Conservation (phyloP, 2,888 invertebrate genomes). For the Andrena trimmerana region DNA sequence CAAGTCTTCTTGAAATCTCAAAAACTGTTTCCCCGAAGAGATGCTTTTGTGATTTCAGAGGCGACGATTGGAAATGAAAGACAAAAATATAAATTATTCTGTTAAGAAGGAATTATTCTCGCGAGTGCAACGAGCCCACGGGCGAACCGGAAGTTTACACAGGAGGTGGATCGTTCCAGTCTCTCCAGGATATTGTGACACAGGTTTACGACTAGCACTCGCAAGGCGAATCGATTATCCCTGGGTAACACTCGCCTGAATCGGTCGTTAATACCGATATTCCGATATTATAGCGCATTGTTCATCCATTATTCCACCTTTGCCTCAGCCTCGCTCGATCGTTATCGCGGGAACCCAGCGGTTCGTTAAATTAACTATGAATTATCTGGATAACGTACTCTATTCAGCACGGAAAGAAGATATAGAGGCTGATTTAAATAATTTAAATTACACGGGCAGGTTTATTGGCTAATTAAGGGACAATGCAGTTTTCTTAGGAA, state of each 20-base stretch:
- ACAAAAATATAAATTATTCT: too few species aligned
- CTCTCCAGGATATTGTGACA: slow-evolving; percentile 40
- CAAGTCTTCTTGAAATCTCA: too few species aligned
- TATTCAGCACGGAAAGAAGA: background rate
- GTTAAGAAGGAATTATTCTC: background rate
- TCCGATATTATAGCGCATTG: slow-evolving; percentile 46
- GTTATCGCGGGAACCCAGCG: slow-evolving; percentile 23
- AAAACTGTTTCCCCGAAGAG: too few species aligned
- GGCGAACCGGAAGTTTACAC: slow-evolving; percentile 37
- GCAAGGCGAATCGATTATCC: slow-evolving; percentile 72
- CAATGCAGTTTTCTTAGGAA: background rate
- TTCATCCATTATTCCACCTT: slow-evolving; percentile 21
- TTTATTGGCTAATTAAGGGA: background rate
- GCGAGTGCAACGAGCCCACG: background rate
- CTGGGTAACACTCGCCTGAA: slow-evolving; percentile 67
- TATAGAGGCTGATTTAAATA: background rate
- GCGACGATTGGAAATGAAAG: too few species aligned
- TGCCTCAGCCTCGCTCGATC: slow-evolving; percentile 6
- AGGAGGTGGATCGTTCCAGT: slow-evolving; percentile 10
- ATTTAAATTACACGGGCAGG: background rate
- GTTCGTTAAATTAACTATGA: slow-evolving; percentile 35
- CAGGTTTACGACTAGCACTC: slow-evolving; percentile 63
- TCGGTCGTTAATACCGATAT: slow-evolving; percentile 49
- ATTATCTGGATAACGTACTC: slow-evolving; percentile 11
- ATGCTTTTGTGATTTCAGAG: too few species aligned